Conservation (phyloP, 2,797 vertebrate species). For the Melanotaenia trifasciata region DNA sequence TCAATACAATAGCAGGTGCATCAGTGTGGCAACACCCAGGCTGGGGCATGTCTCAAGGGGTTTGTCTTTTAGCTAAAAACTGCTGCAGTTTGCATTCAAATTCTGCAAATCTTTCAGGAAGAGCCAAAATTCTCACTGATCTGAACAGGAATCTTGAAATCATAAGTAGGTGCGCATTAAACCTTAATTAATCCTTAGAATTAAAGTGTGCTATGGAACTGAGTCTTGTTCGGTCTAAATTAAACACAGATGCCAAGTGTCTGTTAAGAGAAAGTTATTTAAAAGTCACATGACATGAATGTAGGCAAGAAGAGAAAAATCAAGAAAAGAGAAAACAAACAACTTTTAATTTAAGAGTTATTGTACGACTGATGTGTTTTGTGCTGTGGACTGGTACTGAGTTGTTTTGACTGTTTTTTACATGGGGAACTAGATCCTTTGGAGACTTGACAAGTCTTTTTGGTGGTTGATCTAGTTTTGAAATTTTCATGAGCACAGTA, state of each 20-base stretch:
- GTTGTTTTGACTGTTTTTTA: neutral
- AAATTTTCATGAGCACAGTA: slow-evolving; percentile 21
- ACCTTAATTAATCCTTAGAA: neutral
- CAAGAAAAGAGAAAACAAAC: neutral
- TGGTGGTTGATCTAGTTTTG: slow-evolving; percentile 6
- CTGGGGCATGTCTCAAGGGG: neutral
- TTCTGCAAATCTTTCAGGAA: neutral
- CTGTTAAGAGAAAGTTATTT: neutral
- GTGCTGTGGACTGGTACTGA: neutral
- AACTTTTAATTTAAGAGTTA: neutral
- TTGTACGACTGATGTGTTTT: neutral
- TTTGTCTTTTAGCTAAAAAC: neutral
- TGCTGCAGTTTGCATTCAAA: neutral
- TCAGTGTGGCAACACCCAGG: neutral
- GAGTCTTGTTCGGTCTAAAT: neutral
- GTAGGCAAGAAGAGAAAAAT: neutral
- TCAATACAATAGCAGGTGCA: neutral
- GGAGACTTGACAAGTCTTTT: slow-evolving; percentile 6
- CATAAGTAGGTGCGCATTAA: neutral
- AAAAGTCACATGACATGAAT: neutral
- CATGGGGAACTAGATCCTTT: slow-evolving; percentile 14
- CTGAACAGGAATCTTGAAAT: neutral
- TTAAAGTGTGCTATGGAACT: neutral
- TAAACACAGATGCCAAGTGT: neutral
- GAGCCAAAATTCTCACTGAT: neutral